These are phyloP conservation scores for Galeopterus variegatus DNA, from an alignment of 2,113 vertebrate species.

Conservation along the genomic window DNA sequence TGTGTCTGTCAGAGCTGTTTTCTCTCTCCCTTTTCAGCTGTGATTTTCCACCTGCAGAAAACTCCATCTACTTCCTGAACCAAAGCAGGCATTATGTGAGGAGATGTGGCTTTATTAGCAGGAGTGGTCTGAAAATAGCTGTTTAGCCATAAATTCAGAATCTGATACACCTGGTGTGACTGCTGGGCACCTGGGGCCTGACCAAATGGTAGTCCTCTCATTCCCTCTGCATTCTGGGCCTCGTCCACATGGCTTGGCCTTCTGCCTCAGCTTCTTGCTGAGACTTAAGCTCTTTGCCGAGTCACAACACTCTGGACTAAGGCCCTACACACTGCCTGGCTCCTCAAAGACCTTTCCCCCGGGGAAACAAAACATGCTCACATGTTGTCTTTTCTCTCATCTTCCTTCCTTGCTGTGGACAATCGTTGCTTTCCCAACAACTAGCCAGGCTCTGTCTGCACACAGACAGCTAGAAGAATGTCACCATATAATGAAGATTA, in stretches of 20 bases:
- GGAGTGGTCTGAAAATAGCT: conserved; percentile 72
- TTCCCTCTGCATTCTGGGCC: conserved; percentile 50
- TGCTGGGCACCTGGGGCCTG: conserved; percentile 76
- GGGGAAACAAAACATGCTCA: conserved; percentile 33
- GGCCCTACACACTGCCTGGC: neutral
- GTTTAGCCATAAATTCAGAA: conserved; percentile 70
- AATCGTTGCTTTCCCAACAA: conserved; percentile 29
- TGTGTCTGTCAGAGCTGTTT: neutral
- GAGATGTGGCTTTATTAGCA: conserved; percentile 5
- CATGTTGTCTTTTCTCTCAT: neutral
- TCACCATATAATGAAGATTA: neutral
- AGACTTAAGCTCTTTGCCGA: conserved; percentile 29
- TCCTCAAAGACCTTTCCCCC: conserved; percentile 58
- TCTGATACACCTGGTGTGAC: conserved; percentile 75
- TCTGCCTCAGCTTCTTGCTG: conserved; percentile 69
- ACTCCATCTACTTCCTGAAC: conserved; percentile 23
- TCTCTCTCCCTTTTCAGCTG: neutral
- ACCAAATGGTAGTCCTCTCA: conserved; percentile 79
- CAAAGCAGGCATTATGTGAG: neutral
- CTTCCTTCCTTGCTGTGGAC: neutral
- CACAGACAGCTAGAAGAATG: neutral
- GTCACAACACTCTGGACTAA: conserved; percentile 27
- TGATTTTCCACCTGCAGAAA: conserved; percentile 65
- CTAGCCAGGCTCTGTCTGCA: conserved; percentile 11
- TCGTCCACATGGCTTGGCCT: conserved; percentile 72